phyloP scores from a whole-genome alignment of 2,888 invertebrate genomes.

The Catocala fraxini region DNA sequence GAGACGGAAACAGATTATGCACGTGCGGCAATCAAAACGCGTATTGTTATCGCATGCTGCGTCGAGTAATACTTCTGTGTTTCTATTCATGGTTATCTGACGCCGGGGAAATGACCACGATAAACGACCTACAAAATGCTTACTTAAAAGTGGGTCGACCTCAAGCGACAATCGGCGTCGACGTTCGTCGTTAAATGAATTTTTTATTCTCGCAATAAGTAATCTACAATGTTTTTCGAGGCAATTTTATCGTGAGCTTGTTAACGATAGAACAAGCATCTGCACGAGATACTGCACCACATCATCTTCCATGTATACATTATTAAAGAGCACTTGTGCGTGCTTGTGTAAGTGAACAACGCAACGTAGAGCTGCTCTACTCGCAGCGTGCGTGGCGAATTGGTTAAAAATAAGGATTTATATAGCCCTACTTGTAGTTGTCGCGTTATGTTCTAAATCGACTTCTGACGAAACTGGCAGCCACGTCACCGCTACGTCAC shows the following conservation, averaged over 20 bases:
- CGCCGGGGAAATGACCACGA: conserved; percentile 72
- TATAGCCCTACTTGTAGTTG: conserved; percentile 12
- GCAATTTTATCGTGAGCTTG: conserved; percentile 32
- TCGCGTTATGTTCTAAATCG: conserved; percentile 8
- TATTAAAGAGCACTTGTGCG: conserved; percentile 14
- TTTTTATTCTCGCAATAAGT: conserved; percentile 54
- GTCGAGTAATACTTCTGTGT: conserved; percentile 39
- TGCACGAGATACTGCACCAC: conserved; percentile 19
- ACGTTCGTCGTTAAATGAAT: conserved; percentile 58
- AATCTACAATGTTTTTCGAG: conserved; percentile 38
- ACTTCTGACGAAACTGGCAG: conserved; percentile 35
- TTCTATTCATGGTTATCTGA: conserved; percentile 40
- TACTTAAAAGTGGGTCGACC: conserved; percentile 77
- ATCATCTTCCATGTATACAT: conserved; percentile 15
- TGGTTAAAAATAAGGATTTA: conserved; percentile 3
- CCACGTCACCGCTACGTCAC: conserved; percentile 43
- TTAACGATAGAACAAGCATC: conserved; percentile 18
- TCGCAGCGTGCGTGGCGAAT: not conserved
- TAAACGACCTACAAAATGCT: conserved; percentile 78
- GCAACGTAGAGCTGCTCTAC: not conserved
- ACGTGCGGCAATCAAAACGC: conserved; percentile 1
- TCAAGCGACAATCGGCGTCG: conserved; percentile 57
- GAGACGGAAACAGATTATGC: not conserved
- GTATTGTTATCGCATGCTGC: conserved; percentile 20
- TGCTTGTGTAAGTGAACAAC: not conserved